These are phyloP conservation scores for Eretmochelys imbricata DNA, from an alignment of 2,113 vertebrate genomes.

Conservation along the genomic window DNA sequence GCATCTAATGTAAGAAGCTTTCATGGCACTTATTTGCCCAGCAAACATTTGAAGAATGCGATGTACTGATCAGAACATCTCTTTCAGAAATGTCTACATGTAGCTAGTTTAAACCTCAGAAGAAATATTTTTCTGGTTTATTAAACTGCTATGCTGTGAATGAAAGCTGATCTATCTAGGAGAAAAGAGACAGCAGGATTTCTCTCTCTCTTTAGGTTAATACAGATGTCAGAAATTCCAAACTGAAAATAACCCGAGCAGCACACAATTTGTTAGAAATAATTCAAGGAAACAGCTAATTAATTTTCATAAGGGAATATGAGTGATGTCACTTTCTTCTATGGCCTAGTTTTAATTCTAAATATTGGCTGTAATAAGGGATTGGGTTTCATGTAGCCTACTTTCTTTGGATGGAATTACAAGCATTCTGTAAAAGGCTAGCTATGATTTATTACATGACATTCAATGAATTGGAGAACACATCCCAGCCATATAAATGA, in stretches of 20 bases:
- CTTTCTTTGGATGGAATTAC: background rate
- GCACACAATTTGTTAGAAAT: constrained; percentile 4
- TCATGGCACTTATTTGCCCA: background rate
- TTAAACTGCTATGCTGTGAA: background rate
- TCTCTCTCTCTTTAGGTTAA: background rate
- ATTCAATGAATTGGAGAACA: constrained; percentile 29
- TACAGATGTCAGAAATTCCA: background rate
- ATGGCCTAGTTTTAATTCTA: constrained; percentile 53
- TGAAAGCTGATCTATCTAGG: background rate
- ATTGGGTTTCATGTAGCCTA: constrained; percentile 2
- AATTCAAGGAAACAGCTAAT: constrained; percentile 30
- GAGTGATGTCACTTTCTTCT: background rate
- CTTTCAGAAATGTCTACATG: background rate
- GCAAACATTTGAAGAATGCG: background rate
- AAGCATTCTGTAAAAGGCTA: background rate
- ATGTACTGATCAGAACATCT: background rate
- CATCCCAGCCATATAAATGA: background rate
- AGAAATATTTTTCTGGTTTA: background rate
- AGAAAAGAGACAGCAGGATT: background rate
- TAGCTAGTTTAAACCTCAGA: background rate
- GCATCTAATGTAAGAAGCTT: background rate
- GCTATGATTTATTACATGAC: background rate
- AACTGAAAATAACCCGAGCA: constrained; percentile 34
- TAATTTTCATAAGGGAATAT: constrained; percentile 39
- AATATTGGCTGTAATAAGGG: background rate